These are phyloP conservation scores for Hemichromis elongatus DNA, from an alignment of 2,113 vertebrate species.

Conservation along the genomic window DNA sequence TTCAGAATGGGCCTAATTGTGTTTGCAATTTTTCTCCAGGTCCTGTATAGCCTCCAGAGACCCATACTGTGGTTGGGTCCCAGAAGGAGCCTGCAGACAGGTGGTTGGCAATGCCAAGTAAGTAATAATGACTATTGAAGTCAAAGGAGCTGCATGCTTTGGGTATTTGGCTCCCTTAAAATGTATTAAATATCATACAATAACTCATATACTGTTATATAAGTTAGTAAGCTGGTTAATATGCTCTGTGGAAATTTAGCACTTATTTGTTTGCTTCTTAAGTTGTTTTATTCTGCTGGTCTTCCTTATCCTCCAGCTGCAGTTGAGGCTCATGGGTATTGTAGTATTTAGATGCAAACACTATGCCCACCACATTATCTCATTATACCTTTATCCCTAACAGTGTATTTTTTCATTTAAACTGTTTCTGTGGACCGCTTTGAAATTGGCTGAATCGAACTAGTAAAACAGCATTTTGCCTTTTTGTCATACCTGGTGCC, in stretches of 20 bases:
- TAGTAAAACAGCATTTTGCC: background rate
- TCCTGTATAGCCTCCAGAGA: slow-evolving; percentile 96
- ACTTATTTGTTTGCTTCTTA: background rate
- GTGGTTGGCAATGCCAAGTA: slow-evolving; percentile 82
- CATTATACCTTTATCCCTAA: background rate
- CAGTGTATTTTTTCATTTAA: background rate
- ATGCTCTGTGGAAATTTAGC: background rate
- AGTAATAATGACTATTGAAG: slow-evolving; percentile 52
- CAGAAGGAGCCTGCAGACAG: slow-evolving; percentile 83
- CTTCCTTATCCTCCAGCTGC: background rate
- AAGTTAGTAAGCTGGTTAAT: background rate
- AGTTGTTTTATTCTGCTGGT: background rate
- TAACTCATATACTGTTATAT: background rate
- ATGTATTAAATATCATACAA: background rate
- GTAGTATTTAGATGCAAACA: background rate
- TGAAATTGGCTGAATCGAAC: background rate
- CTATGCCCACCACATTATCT: background rate
- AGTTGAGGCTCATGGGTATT: background rate
- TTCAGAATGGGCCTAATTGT: background rate
- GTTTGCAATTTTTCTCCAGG: slow-evolving; percentile 64
- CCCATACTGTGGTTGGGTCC: slow-evolving; percentile 94
- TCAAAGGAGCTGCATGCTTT: background rate
- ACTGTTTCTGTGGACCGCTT: background rate
- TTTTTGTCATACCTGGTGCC: slow-evolving; percentile 17
- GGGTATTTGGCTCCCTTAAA: background rate